Evolutionary conservation across 2,113 vertebrate species (phyloP), one percentile per base, ranked within the genome.

Genomic region (Butastur rufipennis): DNA sequence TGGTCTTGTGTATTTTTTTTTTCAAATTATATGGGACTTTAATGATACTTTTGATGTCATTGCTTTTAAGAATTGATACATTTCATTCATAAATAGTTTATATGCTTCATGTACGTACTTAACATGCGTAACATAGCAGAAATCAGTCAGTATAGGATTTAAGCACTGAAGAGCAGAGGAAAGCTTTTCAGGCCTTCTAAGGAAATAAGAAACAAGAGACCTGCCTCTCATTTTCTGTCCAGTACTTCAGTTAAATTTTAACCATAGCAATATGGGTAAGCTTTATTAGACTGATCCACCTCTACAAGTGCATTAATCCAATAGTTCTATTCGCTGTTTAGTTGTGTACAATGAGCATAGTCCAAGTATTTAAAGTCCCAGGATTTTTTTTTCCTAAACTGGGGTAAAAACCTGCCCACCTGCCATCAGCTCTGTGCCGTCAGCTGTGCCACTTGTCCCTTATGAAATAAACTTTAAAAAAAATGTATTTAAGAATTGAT

Each of bases 111-210:
- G 13, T 5, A 26, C 5, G 14, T 43, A 68, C 26, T 45, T 50
- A 61, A 42, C 5, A 8, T 21, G 29, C 0, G 0, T 26, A 27
- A 8, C 3, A 6, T 0, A 17, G 43, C 1, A 1, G 34, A 53
- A 77, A 59, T 48, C 48, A 31, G 13, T 7, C 79, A 73, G 17
- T 6, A 32, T 6, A 22, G 4, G 15, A n/a, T 50, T 36, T 32
- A 47, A 65, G 15, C 25, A 52, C 10, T 0, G 1, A 63, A 61
- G 27, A 53, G 6, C 27, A 31, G 25, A 75, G 11, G 11, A 36
- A 68, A 34, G 47, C 17, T 62, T 74, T n/a, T 26, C 52, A 26
- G 9, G 14, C 15, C 45, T 50, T 13, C 13, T 16, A 3, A 73
- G 80, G 25, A 8, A 59, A 48, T 8, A 29, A 65, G n/a, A 42